Conservation (phyloP, 1,140 invertebrate species). For the Apis cerana region DNA sequence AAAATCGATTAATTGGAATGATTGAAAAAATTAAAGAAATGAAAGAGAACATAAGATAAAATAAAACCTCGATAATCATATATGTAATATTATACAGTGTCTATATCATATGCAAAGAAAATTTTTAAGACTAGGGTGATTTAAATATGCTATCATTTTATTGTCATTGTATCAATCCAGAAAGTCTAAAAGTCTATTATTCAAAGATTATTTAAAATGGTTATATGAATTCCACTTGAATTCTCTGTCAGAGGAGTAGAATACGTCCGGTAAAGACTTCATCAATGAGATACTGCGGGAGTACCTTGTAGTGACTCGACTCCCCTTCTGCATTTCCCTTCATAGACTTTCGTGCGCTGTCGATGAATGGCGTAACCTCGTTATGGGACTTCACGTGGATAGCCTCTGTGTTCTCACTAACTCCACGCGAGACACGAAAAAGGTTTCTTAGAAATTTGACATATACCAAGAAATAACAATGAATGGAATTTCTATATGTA, state of each 20-base stretch:
- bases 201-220: constrained; percentile 4
- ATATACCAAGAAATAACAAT: neutral
- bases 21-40: neutral
- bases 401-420: constrained; percentile 1
- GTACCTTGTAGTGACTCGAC: constrained; percentile 45
- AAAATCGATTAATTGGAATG: neutral
- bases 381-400: constrained; percentile 56
- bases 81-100: neutral
- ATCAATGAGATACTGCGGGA: constrained; percentile 47
- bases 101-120: neutral
- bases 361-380: constrained; percentile 56
- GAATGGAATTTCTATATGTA: too few species aligned
- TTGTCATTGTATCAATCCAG: neutral
- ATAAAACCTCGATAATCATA: neutral
- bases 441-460: constrained; percentile 14
- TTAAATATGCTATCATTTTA: neutral
- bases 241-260: constrained; percentile 18
- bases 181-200: neutral
- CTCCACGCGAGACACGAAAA: constrained; percentile 9
- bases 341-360: constrained; percentile 52
- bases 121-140: neutral
- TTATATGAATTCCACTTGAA: constrained; percentile 6
- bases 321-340: constrained; percentile 52
- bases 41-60: neutral
- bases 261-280: constrained; percentile 32